These are phyloP conservation scores for Hoplostethus mediterraneus DNA, from an alignment of 2,797 vertebrate genomes.

Conservation along the genomic window DNA sequence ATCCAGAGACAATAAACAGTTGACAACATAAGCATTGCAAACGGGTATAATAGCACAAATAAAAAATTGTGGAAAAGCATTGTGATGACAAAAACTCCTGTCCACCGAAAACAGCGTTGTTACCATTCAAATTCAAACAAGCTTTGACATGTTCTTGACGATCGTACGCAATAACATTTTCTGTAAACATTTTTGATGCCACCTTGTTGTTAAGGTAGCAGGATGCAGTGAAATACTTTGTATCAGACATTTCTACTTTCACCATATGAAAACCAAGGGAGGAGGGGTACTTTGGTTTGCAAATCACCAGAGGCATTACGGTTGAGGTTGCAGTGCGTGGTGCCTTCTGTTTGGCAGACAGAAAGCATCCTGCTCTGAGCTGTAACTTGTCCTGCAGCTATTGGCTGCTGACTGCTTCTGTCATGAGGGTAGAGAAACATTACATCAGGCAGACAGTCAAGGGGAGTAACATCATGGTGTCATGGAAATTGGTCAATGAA, in stretches of 20 bases:
- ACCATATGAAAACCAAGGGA: slow-evolving; percentile 29
- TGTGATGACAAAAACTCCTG: too few species aligned
- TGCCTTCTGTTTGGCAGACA: slow-evolving; percentile 71
- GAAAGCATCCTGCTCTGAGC: slow-evolving; percentile 58
- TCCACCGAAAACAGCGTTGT: neutral
- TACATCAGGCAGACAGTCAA: slow-evolving; percentile 59
- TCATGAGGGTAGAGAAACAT: slow-evolving; percentile 51
- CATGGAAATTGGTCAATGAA: too few species aligned
- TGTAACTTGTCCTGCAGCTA: slow-evolving; percentile 77
- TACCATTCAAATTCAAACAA: too few species aligned
- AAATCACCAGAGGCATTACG: slow-evolving; percentile 67
- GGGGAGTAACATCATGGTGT: slow-evolving; percentile 47
- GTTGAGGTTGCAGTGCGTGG: slow-evolving; percentile 66
- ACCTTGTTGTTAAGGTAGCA: slow-evolving; percentile 6
- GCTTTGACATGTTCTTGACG: too few species aligned
- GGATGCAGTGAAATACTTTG: slow-evolving; percentile 2
- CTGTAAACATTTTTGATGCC: neutral
- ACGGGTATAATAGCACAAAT: neutral
- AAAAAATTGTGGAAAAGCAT: neutral
- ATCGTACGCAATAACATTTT: too few species aligned
- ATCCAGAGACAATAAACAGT: neutral
- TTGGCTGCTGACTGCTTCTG: slow-evolving; percentile 74
- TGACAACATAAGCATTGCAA: neutral
- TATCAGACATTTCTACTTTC: slow-evolving; percentile 37
- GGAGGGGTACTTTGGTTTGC: slow-evolving; percentile 74